Base-by-base conservation (phyloP, 2,113 vertebrate genomes). In the Aphyosemion australe region DNA sequence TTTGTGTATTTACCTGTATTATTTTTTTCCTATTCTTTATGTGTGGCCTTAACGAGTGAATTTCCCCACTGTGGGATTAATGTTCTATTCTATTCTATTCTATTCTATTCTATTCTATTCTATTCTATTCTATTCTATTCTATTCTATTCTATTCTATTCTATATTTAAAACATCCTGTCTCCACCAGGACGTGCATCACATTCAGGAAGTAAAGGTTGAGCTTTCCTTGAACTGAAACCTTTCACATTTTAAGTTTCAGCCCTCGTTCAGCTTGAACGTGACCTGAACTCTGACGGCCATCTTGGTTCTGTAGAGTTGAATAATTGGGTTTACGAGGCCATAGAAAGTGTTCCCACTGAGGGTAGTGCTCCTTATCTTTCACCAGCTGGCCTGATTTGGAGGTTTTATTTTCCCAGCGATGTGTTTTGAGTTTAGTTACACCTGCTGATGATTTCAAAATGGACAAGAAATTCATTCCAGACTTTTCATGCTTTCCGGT, bases 371-470 rank as follows among this genome's bases (percentile, higher is more conserved):
- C 61, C 59, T n/a, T 20, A 46, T 47, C 68, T 11, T 5, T 74
- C 62, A 52, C 1, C 53, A 39, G 31, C 32, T 12, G 26, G 2
- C 32, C 26, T 61, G 37, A 45, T 55, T 37, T 61, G 12, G n/a
- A 18, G 14, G 6, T 31, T 54, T 58, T 1, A 0, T 61, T 50
- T 56, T 4, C 21, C 45, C 39, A 20, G n/a, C 4, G 48, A 31
- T 61, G 49, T 72, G 53, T 70, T 66, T 61, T 42, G 8, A 34
- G 57, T 49, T 73, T 9, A 41, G 53, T 75, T 70, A 5, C 74
- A 80, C 78, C 74, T 78, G 84, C 13, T 74, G 61, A 39, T 42
- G 70, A 80, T 80, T 83, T 74, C 11, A 67, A 76, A 73, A 70
- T 39, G 70, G 56, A 80, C 47, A 54, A 54, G 18, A 68, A 65